A percentile compares a stretch with the other conserved stretches of the same genome.
phyloP scores from a whole-genome alignment of 2,797 vertebrate genomes.

The Lagocephalus sceleratus region DNA sequence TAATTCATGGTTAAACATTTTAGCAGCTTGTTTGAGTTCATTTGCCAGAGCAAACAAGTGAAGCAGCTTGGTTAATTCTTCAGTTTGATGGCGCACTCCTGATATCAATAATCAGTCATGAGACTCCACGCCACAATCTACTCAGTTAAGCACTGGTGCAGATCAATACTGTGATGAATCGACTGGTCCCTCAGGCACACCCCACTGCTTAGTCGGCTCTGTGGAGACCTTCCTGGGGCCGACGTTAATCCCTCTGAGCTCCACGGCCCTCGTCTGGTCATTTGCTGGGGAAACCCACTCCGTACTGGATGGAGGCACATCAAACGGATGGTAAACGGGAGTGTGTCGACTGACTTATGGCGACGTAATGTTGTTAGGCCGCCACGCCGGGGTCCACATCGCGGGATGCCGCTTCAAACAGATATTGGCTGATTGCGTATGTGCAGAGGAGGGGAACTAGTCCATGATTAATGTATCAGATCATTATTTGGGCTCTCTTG shows the following conservation, averaged over 20 bases:
- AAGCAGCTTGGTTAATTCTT: constrained; percentile 41
- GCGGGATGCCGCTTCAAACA: background rate
- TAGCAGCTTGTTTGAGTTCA: constrained; percentile 37
- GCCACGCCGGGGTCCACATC: background rate
- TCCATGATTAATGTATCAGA: too few species aligned
- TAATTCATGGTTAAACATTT: constrained; percentile 49
- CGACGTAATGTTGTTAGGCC: background rate
- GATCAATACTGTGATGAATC: constrained; percentile 57
- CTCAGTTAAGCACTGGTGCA: constrained; percentile 38
- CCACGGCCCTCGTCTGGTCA: constrained; percentile 3
- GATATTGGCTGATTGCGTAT: background rate
- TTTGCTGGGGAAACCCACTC: background rate
- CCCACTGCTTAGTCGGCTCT: constrained; percentile 30
- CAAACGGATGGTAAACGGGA: too few species aligned
- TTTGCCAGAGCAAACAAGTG: constrained; percentile 40
- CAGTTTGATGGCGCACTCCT: constrained; percentile 33
- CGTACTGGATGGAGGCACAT: too few species aligned
- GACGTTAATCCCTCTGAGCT: constrained; percentile 18
- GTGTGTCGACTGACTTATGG: background rate
- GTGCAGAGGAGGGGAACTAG: too few species aligned
- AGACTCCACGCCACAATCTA: constrained; percentile 28
- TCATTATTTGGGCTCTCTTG: too few species aligned
- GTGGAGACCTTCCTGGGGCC: constrained; percentile 18
- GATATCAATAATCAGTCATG: constrained; percentile 62
- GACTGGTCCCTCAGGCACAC: constrained; percentile 28